Evolutionary conservation across 2,888 invertebrate species (phyloP), one percentile per base, ranked within the genome.

Genomic region (Sphaerophoria taeniata): DNA sequence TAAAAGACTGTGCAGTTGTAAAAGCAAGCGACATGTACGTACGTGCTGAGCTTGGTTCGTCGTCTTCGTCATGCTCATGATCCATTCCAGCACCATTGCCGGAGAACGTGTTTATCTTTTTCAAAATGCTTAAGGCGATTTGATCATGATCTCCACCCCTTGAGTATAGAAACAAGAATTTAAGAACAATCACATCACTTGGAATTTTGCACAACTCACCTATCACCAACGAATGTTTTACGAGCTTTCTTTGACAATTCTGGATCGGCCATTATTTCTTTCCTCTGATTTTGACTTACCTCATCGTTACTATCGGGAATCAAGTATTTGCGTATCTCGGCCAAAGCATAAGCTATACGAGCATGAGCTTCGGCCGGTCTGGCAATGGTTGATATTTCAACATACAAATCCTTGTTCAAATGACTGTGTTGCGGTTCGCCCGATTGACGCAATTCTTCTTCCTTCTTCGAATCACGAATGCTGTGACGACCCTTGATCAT

Each of bases 401-500:
- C 96, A 89, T 98, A 98, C 9, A 98, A 93, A 89, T 98, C 97
- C 88, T 98, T 97, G 36, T 95, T 94, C 36, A 98, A 93, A 91
- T 98, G 98, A 0, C 96, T 94, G 91, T 96, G 98, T 89, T 97
- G 97, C 0, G 97, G 96, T 91, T 98, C 98, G 67, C 96, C 93
- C 0, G 96, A 96, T 88, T 94, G 94, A 5, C 97, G 94, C 36
- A 96, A 93, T 89, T 96, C 96, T 88, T 96, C 96, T 90, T 97
- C 97, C 93, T 97, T 95, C 89, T 93, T 93, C 60, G 95, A 96
- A 92, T 98, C 98, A 90, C 97, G 96, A 95, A 98, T 98, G 0
- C 98, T 98, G 70, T 98, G 98, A 87, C 96, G 94, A 12, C 98
- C 98, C 24, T 98, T 94, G 12, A 98, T 96, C 4, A 98, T 97